These are phyloP conservation scores for Cephus cinctus DNA, from an alignment of 1,140 invertebrate genomes.

Conservation along the genomic window DNA sequence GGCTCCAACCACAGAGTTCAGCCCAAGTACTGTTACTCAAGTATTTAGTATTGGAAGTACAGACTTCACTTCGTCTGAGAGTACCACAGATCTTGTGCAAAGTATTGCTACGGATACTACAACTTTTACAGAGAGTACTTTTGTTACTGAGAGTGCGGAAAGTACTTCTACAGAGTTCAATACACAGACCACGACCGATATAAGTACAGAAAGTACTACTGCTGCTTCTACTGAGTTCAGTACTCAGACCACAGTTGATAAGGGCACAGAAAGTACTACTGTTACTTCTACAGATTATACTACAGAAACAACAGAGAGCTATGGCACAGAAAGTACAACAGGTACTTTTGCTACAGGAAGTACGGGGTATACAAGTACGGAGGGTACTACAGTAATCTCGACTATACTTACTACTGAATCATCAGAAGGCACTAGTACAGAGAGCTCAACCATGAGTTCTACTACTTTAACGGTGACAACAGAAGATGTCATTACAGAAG, in stretches of 20 bases:
- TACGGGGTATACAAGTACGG: not conserved
- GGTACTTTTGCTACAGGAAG: not conserved
- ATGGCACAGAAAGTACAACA: constrained; percentile 1
- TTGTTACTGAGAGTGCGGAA: not conserved
- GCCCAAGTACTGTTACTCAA: too few relatives aligned
- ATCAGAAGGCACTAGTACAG: not conserved
- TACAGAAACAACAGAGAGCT: constrained; percentile 1
- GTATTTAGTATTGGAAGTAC: not conserved
- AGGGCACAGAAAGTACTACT: constrained; percentile 2
- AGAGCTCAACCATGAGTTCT: not conserved
- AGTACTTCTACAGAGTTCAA: not conserved
- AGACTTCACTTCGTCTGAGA: not conserved
- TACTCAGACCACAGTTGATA: constrained; percentile 12
- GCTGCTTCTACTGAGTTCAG: constrained; percentile 5
- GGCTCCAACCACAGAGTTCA: too few relatives aligned
- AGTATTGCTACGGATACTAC: constrained; percentile 1
- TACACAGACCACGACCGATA: not conserved
- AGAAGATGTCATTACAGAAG: not conserved
- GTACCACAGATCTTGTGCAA: constrained; percentile 2
- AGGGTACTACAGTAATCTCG: not conserved
- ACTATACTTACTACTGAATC: not conserved
- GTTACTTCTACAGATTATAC: constrained; percentile 7
- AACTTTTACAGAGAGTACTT: not conserved
- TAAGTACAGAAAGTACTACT: constrained; percentile 1
- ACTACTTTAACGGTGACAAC: constrained; percentile 2